Evolutionary conservation across 2,113 vertebrate species (phyloP).

Genomic region (Oryzias celebensis): DNA sequence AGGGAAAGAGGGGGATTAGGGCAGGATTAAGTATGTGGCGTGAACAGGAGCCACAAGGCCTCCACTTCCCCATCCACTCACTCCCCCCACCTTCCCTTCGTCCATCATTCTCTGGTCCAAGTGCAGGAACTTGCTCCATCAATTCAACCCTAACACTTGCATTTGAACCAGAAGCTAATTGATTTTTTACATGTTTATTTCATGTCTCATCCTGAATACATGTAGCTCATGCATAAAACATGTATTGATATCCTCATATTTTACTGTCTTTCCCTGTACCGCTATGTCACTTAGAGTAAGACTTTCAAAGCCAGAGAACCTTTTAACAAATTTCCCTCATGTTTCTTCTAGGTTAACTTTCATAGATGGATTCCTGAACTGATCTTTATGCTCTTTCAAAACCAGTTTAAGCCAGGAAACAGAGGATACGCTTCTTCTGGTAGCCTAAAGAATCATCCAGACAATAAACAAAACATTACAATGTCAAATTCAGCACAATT

Average conservation of each 20-base stretch:
- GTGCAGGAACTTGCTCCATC: background rate
- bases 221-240: too few species aligned
- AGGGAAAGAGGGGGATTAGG: constrained; percentile 52
- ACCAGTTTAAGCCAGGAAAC: background rate
- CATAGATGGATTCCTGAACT: background rate
- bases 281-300: too few species aligned
- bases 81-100: background rate
- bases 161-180: background rate
- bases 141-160: background rate
- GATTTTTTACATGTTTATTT: background rate
- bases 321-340: background rate
- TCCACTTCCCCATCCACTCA: background rate
- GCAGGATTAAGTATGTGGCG: constrained; percentile 54
- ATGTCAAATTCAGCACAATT: background rate
- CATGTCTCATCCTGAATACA: too few species aligned
- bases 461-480: background rate
- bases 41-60: constrained; percentile 50
- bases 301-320: too few species aligned
- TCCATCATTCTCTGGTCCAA: background rate
- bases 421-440: background rate
- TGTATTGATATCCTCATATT: too few species aligned
- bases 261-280: too few species aligned
- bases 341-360: background rate
- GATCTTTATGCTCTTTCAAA: constrained; percentile 1
- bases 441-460: background rate